Evolutionary conservation across 2,888 invertebrate genomes (phyloP).

Genomic region (Osmoderma eremita): DNA sequence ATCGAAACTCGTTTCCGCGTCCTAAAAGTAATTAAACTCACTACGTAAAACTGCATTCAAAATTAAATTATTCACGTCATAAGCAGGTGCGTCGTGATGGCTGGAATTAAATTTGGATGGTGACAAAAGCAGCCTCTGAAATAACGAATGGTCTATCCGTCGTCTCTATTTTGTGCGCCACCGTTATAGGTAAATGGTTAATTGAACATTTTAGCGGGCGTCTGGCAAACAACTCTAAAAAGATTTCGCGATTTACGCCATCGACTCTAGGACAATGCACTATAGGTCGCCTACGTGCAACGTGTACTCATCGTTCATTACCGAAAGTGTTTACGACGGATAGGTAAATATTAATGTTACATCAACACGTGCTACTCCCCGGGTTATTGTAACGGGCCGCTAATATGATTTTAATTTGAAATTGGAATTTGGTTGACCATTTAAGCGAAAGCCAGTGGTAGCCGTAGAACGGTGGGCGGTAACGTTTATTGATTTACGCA

Average conservation of each 20-base stretch:
- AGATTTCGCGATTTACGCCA: conserved; percentile 30
- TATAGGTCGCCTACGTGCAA: not conserved
- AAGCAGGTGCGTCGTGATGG: too few species aligned
- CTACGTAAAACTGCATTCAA: too few species aligned
- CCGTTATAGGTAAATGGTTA: conserved; percentile 22
- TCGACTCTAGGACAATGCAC: not conserved
- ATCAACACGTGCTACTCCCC: conserved; percentile 22
- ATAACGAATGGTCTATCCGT: conserved; percentile 18
- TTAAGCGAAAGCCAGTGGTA: not conserved
- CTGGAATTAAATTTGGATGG: too few species aligned
- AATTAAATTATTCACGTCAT: too few species aligned
- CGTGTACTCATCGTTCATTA: conserved; percentile 14
- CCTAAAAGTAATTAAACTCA: too few species aligned
- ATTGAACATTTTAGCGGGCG: conserved; percentile 32
- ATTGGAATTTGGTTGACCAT: conserved; percentile 27
- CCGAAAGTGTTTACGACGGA: conserved; percentile 20
- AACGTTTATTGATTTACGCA: conserved; percentile 24
- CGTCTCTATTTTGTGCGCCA: conserved; percentile 15
- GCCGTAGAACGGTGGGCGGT: not conserved
- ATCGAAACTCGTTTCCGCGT: too few species aligned
- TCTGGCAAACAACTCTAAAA: conserved; percentile 10
- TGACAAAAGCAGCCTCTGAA: not conserved
- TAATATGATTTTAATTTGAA: conserved; percentile 36
- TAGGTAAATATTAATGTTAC: conserved; percentile 36
- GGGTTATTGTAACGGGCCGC: conserved; percentile 19